Evolutionary conservation across 2,113 vertebrate genomes (phyloP).

Genomic region (Clarias gariepinus): DNA sequence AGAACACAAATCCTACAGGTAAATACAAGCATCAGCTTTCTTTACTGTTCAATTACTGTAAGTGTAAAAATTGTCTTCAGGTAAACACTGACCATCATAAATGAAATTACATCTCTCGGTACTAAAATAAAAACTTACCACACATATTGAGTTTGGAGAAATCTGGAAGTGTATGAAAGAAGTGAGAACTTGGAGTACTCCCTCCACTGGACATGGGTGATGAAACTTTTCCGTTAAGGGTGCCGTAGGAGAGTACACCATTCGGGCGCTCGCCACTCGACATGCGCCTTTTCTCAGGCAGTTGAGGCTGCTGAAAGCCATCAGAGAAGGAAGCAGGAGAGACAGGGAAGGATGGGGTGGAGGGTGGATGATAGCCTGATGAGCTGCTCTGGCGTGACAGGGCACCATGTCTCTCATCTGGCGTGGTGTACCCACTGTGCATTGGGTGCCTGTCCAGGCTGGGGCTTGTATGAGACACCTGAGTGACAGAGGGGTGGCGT

Average conservation of each 20-base stretch:
- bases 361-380: constrained; percentile 89
- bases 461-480: constrained; percentile 81
- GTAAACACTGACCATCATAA: background rate
- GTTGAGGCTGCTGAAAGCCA: constrained; percentile 80
- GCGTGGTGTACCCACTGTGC: constrained; percentile 85
- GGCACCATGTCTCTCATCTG: constrained; percentile 83
- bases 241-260: constrained; percentile 83
- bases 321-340: constrained; percentile 84
- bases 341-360: constrained; percentile 90
- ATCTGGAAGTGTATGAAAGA: constrained; percentile 91
- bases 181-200: constrained; percentile 70
- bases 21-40: background rate
- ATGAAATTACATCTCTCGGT: background rate
- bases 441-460: constrained; percentile 80
- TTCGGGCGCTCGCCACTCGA: constrained; percentile 85
- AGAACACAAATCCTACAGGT: background rate
- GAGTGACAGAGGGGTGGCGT: constrained; percentile 64
- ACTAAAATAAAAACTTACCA: constrained; percentile 69
- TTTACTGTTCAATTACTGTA: background rate
- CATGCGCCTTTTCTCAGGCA: constrained; percentile 93
- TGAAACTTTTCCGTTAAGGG: constrained; percentile 86
- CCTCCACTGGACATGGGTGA: constrained; percentile 81
- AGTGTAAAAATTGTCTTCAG: no score
- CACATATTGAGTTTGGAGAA: constrained; percentile 93
- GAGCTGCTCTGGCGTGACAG: constrained; percentile 93